A percentile compares a stretch with the other conserved stretches of the same genome.
These are phyloP conservation scores for Drosophila biarmipes DNA, from an alignment of 1,140 invertebrate genomes.

Conservation along the genomic window DNA sequence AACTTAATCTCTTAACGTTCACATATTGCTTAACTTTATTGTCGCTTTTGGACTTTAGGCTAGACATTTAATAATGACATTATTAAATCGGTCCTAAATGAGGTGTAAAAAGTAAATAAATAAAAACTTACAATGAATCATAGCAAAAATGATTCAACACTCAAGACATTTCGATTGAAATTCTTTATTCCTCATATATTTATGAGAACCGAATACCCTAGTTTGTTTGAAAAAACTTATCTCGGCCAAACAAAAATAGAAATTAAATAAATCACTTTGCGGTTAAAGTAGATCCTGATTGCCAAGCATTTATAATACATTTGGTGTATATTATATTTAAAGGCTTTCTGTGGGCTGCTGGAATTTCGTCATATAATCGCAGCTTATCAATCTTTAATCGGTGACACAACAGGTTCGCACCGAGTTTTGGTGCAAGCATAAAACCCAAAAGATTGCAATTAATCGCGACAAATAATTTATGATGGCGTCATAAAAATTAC, in stretches of 20 bases:
- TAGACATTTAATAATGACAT: conserved; percentile 5
- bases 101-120: background rate
- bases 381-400: conserved; percentile 20
- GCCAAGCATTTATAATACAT: background rate
- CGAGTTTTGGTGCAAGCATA: conserved; percentile 9
- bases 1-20: conserved; percentile 28
- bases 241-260: background rate
- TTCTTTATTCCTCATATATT: background rate
- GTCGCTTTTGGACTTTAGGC: conserved; percentile 8
- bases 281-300: conserved; percentile 1
- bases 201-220: conserved; percentile 1
- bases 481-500: conserved; percentile 44
- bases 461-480: conserved; percentile 30
- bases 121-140: conserved; percentile 9
- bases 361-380: conserved; percentile 13
- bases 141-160: background rate
- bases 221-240: background rate
- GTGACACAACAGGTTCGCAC: conserved; percentile 1
- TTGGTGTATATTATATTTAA: conserved; percentile 6
- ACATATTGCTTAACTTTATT: conserved; percentile 9
- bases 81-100: background rate
- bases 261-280: background rate
- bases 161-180: no score
- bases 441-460: conserved; percentile 16
- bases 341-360: background rate